A percentile compares a stretch with the other conserved stretches of the same genome.
Evolutionary conservation across 1,140 invertebrate species (phyloP).

Genomic region (Amyelois transitella): DNA sequence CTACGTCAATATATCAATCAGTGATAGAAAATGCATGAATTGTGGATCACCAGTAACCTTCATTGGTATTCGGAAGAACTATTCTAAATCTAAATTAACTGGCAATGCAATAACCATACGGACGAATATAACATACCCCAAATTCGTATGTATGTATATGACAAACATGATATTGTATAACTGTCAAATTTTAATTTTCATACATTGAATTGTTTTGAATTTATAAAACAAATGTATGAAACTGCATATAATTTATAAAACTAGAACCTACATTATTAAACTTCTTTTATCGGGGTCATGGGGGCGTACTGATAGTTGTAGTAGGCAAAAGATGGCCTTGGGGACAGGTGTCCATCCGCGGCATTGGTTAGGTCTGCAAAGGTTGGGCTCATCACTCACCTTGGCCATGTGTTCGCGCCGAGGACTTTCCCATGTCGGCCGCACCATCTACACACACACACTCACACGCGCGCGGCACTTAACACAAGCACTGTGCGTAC

Average conservation of each 20-base stretch:
- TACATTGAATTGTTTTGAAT: no score
- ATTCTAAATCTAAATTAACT: no score
- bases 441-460: constrained; percentile 65
- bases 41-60: no score
- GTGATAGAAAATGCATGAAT: no score
- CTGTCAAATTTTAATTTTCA: no score
- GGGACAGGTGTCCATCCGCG: constrained; percentile 27
- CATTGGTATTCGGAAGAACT: no score
- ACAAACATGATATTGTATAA: no score
- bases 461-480: constrained; percentile 52
- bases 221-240: not conserved
- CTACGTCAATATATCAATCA: no score
- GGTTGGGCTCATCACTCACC: constrained; percentile 47
- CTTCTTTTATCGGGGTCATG: not conserved
- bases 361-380: constrained; percentile 8
- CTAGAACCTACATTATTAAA: not conserved
- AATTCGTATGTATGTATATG: no score
- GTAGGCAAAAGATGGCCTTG: constrained; percentile 20
- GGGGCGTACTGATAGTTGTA: not conserved
- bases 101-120: no score
- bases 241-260: not conserved
- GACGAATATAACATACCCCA: no score
- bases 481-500: constrained; percentile 57
- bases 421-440: constrained; percentile 75
- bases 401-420: constrained; percentile 74